Evolutionary conservation across 2,888 invertebrate genomes (phyloP).

Genomic region (Protonemura montana): DNA sequence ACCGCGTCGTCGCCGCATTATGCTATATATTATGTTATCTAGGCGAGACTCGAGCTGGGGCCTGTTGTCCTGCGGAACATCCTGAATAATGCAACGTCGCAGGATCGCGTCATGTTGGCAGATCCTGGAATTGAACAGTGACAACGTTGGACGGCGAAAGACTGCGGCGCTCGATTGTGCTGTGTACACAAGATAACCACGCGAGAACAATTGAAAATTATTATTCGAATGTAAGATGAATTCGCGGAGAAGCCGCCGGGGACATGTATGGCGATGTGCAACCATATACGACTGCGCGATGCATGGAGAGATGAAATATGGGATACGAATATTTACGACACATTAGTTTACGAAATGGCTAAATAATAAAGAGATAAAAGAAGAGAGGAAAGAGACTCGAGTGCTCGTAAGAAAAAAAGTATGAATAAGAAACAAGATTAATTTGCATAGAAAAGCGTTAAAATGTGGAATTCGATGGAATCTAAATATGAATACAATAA

Average conservation of each 20-base stretch:
- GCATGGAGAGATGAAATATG: conserved; percentile 30
- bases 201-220: conserved; percentile 31
- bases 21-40: background rate
- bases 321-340: conserved; percentile 2
- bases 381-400: background rate
- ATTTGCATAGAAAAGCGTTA: conserved; percentile 12
- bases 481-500: conserved; percentile 4
- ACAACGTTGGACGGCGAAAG: background rate
- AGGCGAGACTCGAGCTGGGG: background rate
- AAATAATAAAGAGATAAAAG: conserved; percentile 21
- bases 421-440: background rate
- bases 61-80: background rate
- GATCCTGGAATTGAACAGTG: background rate
- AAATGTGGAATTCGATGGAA: background rate
- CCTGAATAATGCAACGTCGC: conserved; percentile 29
- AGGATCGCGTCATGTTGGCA: background rate
- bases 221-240: conserved; percentile 33
- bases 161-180: conserved; percentile 2
- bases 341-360: conserved; percentile 29
- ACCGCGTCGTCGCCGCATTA: background rate
- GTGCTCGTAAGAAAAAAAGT: background rate
- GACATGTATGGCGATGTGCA: conserved; percentile 26
- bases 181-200: conserved; percentile 34
- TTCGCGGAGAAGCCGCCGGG: background rate
- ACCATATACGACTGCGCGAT: background rate